These are phyloP conservation scores for Tinamus guttatus DNA, from an alignment of 2,113 vertebrate species.

Conservation along the genomic window DNA sequence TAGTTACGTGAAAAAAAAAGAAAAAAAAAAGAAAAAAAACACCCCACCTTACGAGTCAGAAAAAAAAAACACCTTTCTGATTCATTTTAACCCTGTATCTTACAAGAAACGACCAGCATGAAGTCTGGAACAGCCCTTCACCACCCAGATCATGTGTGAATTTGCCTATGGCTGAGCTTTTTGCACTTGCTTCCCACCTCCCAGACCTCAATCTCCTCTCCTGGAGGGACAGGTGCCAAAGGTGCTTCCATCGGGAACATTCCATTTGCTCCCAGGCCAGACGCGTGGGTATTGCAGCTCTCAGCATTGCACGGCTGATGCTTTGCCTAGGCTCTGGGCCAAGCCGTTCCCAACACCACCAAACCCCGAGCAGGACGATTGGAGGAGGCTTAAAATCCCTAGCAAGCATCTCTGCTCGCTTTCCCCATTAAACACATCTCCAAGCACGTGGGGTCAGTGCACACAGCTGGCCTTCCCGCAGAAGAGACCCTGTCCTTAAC, in stretches of 20 bases:
- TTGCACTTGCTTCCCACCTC: too few species aligned
- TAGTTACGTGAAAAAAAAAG: rapidly evolving
- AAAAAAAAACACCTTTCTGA: neutral
- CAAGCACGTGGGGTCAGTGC: neutral
- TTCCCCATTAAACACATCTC: neutral
- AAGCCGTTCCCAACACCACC: neutral
- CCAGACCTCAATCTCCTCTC: neutral
- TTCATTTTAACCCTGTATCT: neutral
- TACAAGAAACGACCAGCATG: rapidly evolving
- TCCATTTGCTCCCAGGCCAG: neutral
- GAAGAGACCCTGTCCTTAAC: neutral
- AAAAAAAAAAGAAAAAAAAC: neutral
- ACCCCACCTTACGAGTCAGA: rapidly evolving
- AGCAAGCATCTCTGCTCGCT: neutral
- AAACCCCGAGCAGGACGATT: rapidly evolving
- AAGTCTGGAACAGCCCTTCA: neutral
- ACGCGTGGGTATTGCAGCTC: neutral
- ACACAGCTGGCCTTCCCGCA: too few species aligned
- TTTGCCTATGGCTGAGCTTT: neutral
- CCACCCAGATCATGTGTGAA: rapidly evolving
- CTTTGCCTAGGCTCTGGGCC: neutral
- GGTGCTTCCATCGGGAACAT: neutral
- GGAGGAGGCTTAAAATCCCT: neutral
- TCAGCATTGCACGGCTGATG: neutral
- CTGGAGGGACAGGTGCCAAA: neutral